phyloP scores from a whole-genome alignment of 2,888 invertebrate genomes.

The Temnothorax rugatulus region DNA sequence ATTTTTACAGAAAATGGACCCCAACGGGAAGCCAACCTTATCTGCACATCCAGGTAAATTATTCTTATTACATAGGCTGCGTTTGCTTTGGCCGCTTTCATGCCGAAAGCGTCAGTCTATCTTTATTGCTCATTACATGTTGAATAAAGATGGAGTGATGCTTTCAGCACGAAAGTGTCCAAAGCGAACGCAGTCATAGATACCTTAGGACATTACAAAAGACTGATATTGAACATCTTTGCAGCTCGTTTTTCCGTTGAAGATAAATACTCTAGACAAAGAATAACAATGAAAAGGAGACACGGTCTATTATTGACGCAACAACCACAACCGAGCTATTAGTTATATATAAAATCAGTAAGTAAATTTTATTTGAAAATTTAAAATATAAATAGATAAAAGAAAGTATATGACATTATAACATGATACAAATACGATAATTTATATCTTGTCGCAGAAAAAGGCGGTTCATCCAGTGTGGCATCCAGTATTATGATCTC shows the following conservation, averaged over 20 bases:
- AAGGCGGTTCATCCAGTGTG: too few species aligned
- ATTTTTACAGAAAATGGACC: slow-evolving; percentile 91
- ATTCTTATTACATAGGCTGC: background rate
- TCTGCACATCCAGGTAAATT: slow-evolving; percentile 94
- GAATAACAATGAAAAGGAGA: slow-evolving; percentile 95
- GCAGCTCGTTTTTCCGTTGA: slow-evolving; percentile 97
- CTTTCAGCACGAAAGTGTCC: too few species aligned
- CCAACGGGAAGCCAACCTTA: slow-evolving; percentile 92
- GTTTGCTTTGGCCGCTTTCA: too few species aligned
- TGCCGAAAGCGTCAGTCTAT: too few species aligned
- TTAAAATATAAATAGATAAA: background rate
- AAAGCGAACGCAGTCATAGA: background rate
- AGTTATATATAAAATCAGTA: slow-evolving; percentile 59
- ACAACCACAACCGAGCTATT: slow-evolving; percentile 91
- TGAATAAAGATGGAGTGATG: too few species aligned
- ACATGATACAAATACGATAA: background rate
- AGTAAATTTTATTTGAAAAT: slow-evolving; percentile 20
- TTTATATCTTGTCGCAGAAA: background rate
- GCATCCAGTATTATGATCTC: background rate
- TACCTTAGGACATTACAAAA: background rate
- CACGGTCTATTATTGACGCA: slow-evolving; percentile 96
- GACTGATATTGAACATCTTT: slow-evolving; percentile 79
- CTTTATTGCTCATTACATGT: too few species aligned
- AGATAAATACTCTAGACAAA: slow-evolving; percentile 96
- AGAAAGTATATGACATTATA: background rate